Base-by-base conservation (phyloP, 2,797 vertebrate species). In the Iguana delicatissima region DNA sequence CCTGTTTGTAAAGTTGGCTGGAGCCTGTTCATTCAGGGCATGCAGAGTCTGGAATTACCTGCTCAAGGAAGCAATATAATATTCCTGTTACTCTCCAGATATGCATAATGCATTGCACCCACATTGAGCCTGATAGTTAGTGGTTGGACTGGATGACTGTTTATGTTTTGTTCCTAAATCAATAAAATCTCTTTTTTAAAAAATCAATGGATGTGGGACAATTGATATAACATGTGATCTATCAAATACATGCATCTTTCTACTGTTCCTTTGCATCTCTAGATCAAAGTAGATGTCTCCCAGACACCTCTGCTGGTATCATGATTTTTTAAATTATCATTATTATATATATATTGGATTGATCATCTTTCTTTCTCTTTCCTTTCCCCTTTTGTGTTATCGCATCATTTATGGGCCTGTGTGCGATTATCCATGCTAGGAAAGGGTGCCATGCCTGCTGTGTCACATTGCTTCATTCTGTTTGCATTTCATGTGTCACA, bases 401-500 rank as follows among this genome's bases (percentile, higher is more conserved):
- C 35, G 42, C 5, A 35, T 88, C 52, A 32, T 52, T 88, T 67
- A 35, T 69, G 55, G 77, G 22, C 62, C 76, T 88, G 4, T 18
- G n/a, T 26, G 0, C 52, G 81, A 67, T 92, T 95, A 86, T 92
- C 89, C 42, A n/a, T 38, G 2, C 22, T 91, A 80, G 86, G 74
- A 77, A 91, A 6, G 1, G 4, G 18, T 24, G 90, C 93, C 87
- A 83, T 87, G 74, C 20, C 72, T 80, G 46, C 69, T 76, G 82
- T 38, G 52, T 18, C 90, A 89, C 67, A 93, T 93, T 91, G 64
- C 67, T 94, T 92, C 91, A 64, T 90, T 92, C 90, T 84, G 86
- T 92, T 94, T 93, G 92, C 87, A 94, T 94, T 94, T 93, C 92
- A 91, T 0, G 0, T 94, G 93, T 90, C 92, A 92, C 10, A 83